Conservation (phyloP, 2,888 invertebrate species). For the Eupithecia abbreviata region DNA sequence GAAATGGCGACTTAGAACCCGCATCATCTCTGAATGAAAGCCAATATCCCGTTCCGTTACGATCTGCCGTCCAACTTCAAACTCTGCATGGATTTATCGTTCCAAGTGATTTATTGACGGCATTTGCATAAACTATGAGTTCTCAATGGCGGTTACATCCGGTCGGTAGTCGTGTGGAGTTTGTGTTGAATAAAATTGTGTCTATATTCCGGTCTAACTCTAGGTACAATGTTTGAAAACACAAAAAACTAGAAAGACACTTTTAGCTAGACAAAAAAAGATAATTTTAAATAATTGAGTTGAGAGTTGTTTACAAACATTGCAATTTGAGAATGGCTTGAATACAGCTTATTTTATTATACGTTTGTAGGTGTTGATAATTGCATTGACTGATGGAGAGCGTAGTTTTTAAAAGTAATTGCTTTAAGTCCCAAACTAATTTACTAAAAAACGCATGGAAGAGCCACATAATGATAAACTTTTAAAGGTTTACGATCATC, state of each 20-base stretch:
- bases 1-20: slow-evolving; percentile 1
- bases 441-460: neutral
- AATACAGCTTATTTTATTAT: neutral
- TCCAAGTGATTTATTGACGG: slow-evolving; percentile 34
- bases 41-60: slow-evolving; percentile 56
- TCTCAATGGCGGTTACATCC: slow-evolving; percentile 32
- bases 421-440: neutral
- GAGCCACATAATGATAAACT: neutral
- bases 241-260: too few species aligned
- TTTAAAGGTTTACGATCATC: neutral
- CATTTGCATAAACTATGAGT: slow-evolving; percentile 36
- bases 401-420: neutral
- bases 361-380: neutral
- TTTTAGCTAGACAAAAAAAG: too few species aligned
- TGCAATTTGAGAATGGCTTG: too few species aligned
- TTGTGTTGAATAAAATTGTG: slow-evolving; percentile 11
- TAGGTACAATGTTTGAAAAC: too few species aligned
- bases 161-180: slow-evolving; percentile 14
- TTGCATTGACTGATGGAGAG: neutral
- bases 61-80: slow-evolving; percentile 36
- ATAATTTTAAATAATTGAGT: too few species aligned
- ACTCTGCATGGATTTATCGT: slow-evolving; percentile 49
- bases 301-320: too few species aligned
- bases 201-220: neutral
- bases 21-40: slow-evolving; percentile 40